These are phyloP conservation scores for Tachysurus fulvidraco DNA, from an alignment of 2,113 vertebrate species.

Conservation along the genomic window DNA sequence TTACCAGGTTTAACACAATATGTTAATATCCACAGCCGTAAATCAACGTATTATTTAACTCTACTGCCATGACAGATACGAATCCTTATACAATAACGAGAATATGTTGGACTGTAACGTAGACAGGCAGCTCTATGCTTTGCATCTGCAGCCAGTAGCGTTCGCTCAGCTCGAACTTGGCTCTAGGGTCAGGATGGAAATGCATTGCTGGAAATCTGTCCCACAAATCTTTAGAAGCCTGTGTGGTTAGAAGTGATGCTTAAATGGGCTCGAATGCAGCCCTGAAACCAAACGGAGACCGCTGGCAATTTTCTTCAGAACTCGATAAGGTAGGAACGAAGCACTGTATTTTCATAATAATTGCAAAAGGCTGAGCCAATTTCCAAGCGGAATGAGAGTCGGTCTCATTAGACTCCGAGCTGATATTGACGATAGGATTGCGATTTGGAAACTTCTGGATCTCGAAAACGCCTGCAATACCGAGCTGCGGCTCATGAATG, in stretches of 20 bases:
- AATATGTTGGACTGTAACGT: not conserved
- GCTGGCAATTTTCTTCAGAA: not conserved
- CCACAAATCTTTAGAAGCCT: not conserved
- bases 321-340: not conserved
- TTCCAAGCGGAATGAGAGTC: not conserved
- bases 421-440: constrained; percentile 17
- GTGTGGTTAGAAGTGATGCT: not conserved
- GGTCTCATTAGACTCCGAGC: not conserved
- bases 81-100: not conserved
- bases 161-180: not conserved
- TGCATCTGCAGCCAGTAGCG: not conserved
- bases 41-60: not conserved
- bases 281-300: not conserved
- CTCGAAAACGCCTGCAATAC: not conserved
- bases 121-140: not conserved
- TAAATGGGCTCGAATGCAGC: not conserved
- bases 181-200: not conserved
- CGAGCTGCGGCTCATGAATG: not conserved
- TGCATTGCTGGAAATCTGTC: not conserved
- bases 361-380: not conserved
- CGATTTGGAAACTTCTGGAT: constrained; percentile 22
- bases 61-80: not conserved
- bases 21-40: not conserved
- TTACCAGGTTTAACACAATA: not conserved
- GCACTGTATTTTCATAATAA: not conserved